Evolutionary conservation across 2,113 vertebrate species (phyloP), one percentile per base, ranked within the genome.

Genomic region (Leucopsar rothschildi): DNA sequence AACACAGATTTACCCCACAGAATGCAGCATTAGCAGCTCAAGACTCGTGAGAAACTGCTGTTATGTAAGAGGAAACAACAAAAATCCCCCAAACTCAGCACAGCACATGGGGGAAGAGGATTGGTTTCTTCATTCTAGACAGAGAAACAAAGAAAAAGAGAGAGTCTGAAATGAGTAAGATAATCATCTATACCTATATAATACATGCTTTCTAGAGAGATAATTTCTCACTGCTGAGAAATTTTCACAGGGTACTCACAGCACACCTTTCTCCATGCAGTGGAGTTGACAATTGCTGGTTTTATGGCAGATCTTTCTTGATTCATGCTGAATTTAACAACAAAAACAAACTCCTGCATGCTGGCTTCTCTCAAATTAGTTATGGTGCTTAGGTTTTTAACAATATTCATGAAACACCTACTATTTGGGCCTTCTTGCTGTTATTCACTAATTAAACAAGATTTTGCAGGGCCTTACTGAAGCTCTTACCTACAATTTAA

Each of bases 41-140:
- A 69, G 55, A 29, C 40, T 65, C 42, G 10, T 59, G 73, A 84
- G 76, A 94, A 86, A 63, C n/a, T 65, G 52, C 28, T 70, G 33
- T 50, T 84, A 31, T 1, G 20, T 33, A 69, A 87, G 75, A 81
- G 68, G 53, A 69, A 69, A 28, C 29, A 49, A 39, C 23, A 68
- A 81, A 89, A 82, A 49, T 65, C 79, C 91, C 81, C 86, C 45
- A 72, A 86, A 84, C 11, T 81, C 81, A 56, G 44, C 15, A 49
- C 40, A 65, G 27, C 27, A 31, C 0, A 0, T 11, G 10, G 7
- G 24, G 49, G 15, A 59, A 69, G 23, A 69, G 40, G 33, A 39
- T 11, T 52, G 52, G 4, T 50, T 70, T 68, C 7, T 6, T 81
- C 27, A 27, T 39, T 52, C 49, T 47, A 33, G 25, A 63, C 5